Evolutionary conservation across 2,113 vertebrate genomes (phyloP), one percentile per base, ranked within the genome.

Genomic region (Prochilodus magdalenae): DNA sequence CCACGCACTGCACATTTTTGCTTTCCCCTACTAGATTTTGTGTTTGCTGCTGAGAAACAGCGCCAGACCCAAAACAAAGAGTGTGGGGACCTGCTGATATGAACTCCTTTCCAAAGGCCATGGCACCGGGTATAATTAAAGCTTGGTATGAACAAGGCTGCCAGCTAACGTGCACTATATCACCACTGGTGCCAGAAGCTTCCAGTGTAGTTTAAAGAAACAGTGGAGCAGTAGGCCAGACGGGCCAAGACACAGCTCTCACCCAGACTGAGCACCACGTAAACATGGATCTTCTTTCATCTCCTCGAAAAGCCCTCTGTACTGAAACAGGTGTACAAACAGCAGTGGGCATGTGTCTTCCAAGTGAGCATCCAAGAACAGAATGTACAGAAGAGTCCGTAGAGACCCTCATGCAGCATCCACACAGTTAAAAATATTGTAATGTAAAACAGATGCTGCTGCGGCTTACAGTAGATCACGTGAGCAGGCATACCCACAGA

Each of bases 401-500:
- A 27, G 22, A 80, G 71, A 69, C 49, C 69, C 53, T 59, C 59
- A 30, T n/a, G 60, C 75, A 29, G 65, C 65, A 79, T 6, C 53
- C 49, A 6, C 71, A 83, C 8, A 55, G 67, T 66, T 70, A 81
- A 79, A 75, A 82, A 75, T 57, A 75, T 55, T 40, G 73, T 65
- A 79, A 92, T 88, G 87, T 84, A 26, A 87, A 90, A 78, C 93
- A 92, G 89, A 92, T 93, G 91, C 85, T 62, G 75, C 80, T 82
- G 69, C 16, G 75, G 83, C 81, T 81, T 62, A 89, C 87, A 87
- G 76, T 29, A n/a, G 53, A 60, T 57, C 65, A 47, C 62, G 36
- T 26, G 55, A 36, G 27, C 36, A 47, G 26, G 33, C 53, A 69
- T 51, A 20, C n/a, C 6, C 29, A 51, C 47, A 30, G 29, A 65